These are phyloP conservation scores for Propithecus deckenii DNA, from an alignment of 2,797 vertebrate genomes.

Conservation along the genomic window DNA sequence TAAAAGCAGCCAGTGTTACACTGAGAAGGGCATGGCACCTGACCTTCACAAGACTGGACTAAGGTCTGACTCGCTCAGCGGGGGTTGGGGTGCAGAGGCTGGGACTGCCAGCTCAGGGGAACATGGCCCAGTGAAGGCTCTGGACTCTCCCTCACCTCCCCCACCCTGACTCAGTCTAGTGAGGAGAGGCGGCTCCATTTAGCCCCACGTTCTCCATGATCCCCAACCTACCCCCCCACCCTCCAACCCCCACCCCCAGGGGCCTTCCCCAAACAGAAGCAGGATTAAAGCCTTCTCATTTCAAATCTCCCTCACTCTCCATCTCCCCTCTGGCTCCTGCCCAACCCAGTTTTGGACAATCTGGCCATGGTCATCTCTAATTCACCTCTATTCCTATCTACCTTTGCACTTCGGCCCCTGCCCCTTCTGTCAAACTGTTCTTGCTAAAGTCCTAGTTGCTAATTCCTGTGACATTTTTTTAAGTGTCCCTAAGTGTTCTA, in stretches of 20 bases:
- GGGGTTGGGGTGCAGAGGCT: not conserved
- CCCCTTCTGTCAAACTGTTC: not conserved
- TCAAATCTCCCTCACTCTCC: not conserved
- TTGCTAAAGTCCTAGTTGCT: not conserved
- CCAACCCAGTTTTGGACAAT: not conserved
- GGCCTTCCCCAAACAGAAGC: not conserved
- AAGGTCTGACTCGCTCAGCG: not conserved
- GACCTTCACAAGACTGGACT: not conserved
- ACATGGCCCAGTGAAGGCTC: not conserved
- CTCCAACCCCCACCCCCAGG: too few relatives aligned
- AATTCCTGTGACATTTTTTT: not conserved
- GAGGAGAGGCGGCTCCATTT: not conserved
- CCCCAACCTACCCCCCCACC: not conserved
- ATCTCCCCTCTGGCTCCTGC: not conserved
- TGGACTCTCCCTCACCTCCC: not conserved
- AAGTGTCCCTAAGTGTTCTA: not conserved
- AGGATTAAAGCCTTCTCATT: not conserved
- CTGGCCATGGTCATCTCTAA: not conserved
- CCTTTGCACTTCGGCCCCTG: not conserved
- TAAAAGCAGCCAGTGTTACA: conserved; percentile 79
- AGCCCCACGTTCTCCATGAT: not conserved
- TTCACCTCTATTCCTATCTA: not conserved
- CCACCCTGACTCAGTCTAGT: not conserved
- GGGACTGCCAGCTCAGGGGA: not conserved
- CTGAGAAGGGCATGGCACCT: not conserved